Base-by-base conservation (phyloP, 2,888 invertebrate genomes). In the Philereme transversata region DNA sequence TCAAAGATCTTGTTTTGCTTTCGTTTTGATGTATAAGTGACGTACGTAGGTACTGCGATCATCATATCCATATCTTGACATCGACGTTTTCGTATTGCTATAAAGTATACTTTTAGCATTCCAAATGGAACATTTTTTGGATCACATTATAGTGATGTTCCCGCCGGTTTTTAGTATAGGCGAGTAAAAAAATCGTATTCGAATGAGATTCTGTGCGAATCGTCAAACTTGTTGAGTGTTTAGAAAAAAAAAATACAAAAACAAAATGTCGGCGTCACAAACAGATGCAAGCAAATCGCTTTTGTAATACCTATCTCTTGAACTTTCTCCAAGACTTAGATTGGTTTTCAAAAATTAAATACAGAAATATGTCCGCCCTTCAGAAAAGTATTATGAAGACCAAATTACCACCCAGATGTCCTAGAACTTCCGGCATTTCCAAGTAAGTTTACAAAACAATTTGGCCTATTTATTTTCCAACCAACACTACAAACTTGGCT, bases 301-400 rank as follows among this genome's bases (percentile, higher is more conserved):
- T 22, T 44, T 38, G 41, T 45, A 47, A 50, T 50, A 45, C 43
- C 50, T 46, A 5, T 40, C n/a, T n/a, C n/a, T n/a, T 8, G 4
- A 9, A 22, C 11, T 54, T 54, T 59, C 45, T 34, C 38, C 36
- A 33, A 11, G 10, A 33, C 4, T 33, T 33, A 47, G 47, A 40
- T n/a, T 33, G 22, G 45, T 8, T 44, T 33, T 38, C 43, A 44
- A 41, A n/a, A 22, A 43, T 22, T 48, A 10, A 40, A 46, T 22
- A 22, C 4, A 43, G 7, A 51, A 74, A 60, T 41, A 96, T 96
- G 96, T 96, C 96, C 57, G 93, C 94, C 62, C 92, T 96, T 71
- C 96, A 96, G 79, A 95, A 95, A 80, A 94, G 93, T 75, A 93
- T 96, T 65, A 84, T 95, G 76, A 95, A 95, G 82, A 94, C 93